These are phyloP conservation scores for Aphis craccivora DNA, from an alignment of 1,140 invertebrate genomes.

Conservation along the genomic window DNA sequence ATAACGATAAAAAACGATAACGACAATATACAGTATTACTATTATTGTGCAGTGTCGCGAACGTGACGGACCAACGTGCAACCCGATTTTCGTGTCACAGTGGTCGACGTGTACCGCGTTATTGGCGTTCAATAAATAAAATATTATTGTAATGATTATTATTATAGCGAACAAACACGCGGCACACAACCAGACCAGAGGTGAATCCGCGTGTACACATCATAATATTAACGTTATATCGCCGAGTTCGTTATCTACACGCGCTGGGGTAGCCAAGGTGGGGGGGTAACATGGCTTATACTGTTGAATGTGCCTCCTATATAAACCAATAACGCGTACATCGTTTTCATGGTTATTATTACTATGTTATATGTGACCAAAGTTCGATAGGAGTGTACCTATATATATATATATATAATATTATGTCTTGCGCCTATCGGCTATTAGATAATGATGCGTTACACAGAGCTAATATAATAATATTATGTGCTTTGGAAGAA, in stretches of 20 bases:
- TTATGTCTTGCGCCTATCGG: not conserved
- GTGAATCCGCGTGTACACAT: not conserved
- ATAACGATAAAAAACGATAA: not conserved
- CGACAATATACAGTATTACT: no score
- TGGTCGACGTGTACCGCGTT: not conserved
- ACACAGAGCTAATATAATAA: no score
- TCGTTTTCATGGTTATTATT: not conserved
- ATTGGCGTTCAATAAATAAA: not conserved
- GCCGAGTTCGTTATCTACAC: not conserved
- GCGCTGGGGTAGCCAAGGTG: not conserved
- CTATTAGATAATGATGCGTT: not conserved
- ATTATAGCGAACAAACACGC: not conserved
- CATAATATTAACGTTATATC: not conserved
- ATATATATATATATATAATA: not conserved
- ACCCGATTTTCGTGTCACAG: not conserved
- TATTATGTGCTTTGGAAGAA: not conserved
- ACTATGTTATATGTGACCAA: not conserved
- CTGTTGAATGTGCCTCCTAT: not conserved
- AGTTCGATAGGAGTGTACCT: not conserved
- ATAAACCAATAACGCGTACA: not conserved
- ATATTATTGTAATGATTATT: not conserved
- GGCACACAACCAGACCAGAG: not conserved
- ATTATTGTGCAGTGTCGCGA: not conserved
- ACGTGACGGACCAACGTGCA: not conserved
- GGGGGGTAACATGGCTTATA: not conserved